Evolutionary conservation across 2,113 vertebrate genomes (phyloP), one percentile per base, ranked within the genome.

Genomic region (Indicator maculatus): DNA sequence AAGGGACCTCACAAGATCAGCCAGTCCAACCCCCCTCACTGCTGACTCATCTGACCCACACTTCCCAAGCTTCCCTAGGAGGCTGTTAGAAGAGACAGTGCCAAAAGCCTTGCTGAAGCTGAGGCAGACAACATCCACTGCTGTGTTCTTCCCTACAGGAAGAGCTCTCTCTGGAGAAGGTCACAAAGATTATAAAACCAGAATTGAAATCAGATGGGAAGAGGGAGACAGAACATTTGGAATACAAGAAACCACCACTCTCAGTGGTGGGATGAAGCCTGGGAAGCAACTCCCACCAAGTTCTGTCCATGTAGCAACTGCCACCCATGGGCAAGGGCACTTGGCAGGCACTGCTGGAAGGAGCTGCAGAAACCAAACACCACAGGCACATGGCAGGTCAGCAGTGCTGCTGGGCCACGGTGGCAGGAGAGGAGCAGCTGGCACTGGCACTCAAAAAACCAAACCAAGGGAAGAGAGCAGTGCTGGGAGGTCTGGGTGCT

Each of bases 391-490:
- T 20, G 67, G 67, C 52, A 85, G 85, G 92, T 83, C 90, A 91
- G 7, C 38, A 41, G 87, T 6, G 70, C 16, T 6, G 70, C 16
- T n/a, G 53, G 76, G 27, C 61, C 3, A 5, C 66, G n/a, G 58
- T 0, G 2, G 79, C 78, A 82, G n/a, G 17, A 24, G 84, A 72
- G 38, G 21, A 85, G 78, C 56, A 91, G 79, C 93, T 91, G 88
- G 85, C 85, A 65, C 79, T 88, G 90, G 61, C 78, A 66, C 27
- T 91, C 95, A 95, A 93, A 95, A 83, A 86, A 16, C 47, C 47
- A 50, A 50, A 50, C 47, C 47, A 50, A 50, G 47, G 23, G 47
- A 11, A 50, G 19, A 21, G 47, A 50, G 47, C 16, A 36, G 58
- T 2, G 1, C 9, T 66, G 55, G n/a, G 23, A 39, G 60, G 27